These are phyloP conservation scores for Lithodes maja DNA, from an alignment of 2,888 invertebrate species.

Conservation along the genomic window DNA sequence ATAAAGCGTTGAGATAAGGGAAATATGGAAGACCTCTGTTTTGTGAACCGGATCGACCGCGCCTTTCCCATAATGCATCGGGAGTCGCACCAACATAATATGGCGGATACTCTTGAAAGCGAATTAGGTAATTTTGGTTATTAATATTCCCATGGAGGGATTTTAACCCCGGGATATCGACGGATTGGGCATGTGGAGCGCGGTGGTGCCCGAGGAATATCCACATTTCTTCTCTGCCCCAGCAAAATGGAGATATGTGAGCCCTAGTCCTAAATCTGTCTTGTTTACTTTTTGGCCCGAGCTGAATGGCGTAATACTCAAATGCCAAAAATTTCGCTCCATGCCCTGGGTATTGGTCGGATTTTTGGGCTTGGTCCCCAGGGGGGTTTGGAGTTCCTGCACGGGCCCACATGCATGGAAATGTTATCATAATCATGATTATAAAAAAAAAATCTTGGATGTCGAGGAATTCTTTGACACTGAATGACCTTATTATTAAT, in stretches of 20 bases:
- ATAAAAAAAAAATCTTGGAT: too few relatives aligned
- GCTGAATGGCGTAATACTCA: slow-evolving; percentile 63
- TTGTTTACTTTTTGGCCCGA: slow-evolving; percentile 56
- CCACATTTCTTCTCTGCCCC: not conserved
- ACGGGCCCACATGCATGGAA: not conserved
- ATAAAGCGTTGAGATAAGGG: not conserved
- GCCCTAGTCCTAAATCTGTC: not conserved
- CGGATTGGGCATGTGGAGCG: not conserved
- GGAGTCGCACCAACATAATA: slow-evolving; percentile 60
- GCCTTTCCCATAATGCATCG: slow-evolving; percentile 59
- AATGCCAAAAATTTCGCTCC: slow-evolving; percentile 44
- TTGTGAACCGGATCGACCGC: slow-evolving; percentile 60
- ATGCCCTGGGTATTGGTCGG: not conserved
- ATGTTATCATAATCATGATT: too few relatives aligned
- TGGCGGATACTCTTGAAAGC: slow-evolving; percentile 68
- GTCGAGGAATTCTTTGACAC: too few relatives aligned
- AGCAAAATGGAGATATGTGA: not conserved
- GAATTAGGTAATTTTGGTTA: slow-evolving; percentile 56
- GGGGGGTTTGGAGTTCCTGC: not conserved
- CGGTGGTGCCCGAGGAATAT: not conserved
- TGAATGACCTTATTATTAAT: too few relatives aligned
- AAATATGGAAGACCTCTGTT: not conserved
- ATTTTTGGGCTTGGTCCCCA: not conserved
- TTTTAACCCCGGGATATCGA: not conserved
- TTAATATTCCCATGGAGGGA: slow-evolving; percentile 6